phyloP scores from a whole-genome alignment of 2,113 vertebrate genomes.

The Craseonycteris thonglongyai region DNA sequence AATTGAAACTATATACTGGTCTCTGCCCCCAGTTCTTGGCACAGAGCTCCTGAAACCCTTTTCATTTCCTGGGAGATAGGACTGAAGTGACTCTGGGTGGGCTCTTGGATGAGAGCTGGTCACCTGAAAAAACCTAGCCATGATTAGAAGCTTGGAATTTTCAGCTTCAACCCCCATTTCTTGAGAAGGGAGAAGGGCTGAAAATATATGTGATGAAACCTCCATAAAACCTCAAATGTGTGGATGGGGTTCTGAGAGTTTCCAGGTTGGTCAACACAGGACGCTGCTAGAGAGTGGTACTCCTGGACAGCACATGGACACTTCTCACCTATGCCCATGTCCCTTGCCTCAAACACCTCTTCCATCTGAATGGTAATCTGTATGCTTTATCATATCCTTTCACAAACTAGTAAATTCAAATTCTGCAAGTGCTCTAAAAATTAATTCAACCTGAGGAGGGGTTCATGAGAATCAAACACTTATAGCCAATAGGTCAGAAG shows the following conservation, averaged over 20 bases:
- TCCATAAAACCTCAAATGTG: background rate
- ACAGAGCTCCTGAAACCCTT: background rate
- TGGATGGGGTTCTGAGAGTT: too few species aligned
- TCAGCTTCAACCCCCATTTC: background rate
- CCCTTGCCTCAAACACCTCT: background rate
- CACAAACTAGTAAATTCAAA: background rate
- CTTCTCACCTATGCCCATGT: background rate
- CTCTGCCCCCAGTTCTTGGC: background rate
- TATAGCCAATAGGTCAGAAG: background rate
- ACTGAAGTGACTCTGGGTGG: background rate
- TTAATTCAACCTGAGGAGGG: background rate
- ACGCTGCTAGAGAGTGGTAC: rapidly evolving
- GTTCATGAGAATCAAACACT: background rate
- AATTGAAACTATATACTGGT: background rate
- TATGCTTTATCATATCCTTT: background rate
- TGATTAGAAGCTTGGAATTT: background rate
- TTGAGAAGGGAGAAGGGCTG: background rate
- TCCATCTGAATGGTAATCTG: background rate
- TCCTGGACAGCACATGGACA: rapidly evolving
- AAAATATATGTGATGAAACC: background rate
- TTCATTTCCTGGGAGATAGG: background rate
- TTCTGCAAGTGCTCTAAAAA: background rate
- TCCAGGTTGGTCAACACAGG: background rate
- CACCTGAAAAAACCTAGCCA: background rate
- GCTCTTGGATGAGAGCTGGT: background rate